Conservation (phyloP, 2,797 vertebrate species). For the Sebastes diploproa region DNA sequence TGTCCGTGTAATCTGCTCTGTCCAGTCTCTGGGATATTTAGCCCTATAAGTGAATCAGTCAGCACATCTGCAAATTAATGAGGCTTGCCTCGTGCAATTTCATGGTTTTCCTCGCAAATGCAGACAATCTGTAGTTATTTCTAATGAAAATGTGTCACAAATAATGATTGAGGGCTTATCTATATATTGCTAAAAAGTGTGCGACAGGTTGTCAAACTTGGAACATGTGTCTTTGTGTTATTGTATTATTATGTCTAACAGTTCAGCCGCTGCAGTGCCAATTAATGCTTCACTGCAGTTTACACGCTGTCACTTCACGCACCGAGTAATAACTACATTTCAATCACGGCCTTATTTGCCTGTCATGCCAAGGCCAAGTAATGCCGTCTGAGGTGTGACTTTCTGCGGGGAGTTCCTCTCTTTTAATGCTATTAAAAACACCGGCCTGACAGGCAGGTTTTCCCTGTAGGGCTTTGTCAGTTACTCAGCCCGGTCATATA, state of each 20-base stretch:
- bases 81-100: slow-evolving; percentile 38
- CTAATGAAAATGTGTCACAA: slow-evolving; percentile 9
- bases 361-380: slow-evolving; percentile 56
- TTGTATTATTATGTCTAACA: slow-evolving; percentile 43
- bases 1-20: slow-evolving; percentile 55
- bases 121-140: slow-evolving; percentile 28
- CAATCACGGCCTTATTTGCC: slow-evolving; percentile 57
- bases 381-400: slow-evolving; percentile 28
- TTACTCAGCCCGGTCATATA: slow-evolving; percentile 38
- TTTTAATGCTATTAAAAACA: slow-evolving; percentile 54
- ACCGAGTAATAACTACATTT: slow-evolving; percentile 49
- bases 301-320: slow-evolving; percentile 44
- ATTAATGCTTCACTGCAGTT: slow-evolving; percentile 37
- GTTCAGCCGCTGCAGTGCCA: slow-evolving; percentile 15
- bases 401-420: slow-evolving; percentile 26
- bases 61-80: slow-evolving; percentile 68
- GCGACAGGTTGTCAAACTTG: slow-evolving; percentile 42
- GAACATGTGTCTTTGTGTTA: slow-evolving; percentile 8
- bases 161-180: slow-evolving; percentile 21
- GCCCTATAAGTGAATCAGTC: slow-evolving; percentile 60
- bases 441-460: slow-evolving; percentile 53
- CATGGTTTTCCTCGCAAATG: slow-evolving; percentile 34
- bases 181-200: slow-evolving; percentile 7
- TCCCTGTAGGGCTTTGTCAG: slow-evolving; percentile 46
- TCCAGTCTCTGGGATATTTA: slow-evolving; percentile 43